Percentiles rank a stretch among this genome's conserved stretches.
Conservation (phyloP, 2,797 vertebrate species). For the Alfaro cultratus region DNA sequence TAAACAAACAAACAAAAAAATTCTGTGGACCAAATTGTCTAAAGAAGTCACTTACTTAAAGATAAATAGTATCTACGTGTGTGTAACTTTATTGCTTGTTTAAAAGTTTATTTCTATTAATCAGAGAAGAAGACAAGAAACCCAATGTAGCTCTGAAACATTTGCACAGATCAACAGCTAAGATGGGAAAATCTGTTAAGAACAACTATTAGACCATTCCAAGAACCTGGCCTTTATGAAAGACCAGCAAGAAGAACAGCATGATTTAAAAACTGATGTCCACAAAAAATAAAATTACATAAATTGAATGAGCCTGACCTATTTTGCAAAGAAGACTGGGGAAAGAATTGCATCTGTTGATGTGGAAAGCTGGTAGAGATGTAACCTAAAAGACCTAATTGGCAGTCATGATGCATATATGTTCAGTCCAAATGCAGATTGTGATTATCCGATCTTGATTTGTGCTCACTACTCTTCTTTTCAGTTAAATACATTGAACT, state of each 20-base stretch:
- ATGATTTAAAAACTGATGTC: not conserved
- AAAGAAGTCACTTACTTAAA: not conserved
- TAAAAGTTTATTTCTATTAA: not conserved
- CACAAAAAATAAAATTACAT: not conserved
- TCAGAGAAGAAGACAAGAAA: not conserved
- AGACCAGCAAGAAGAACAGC: not conserved
- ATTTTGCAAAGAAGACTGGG: not conserved
- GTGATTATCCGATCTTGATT: not conserved
- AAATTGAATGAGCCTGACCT: not conserved
- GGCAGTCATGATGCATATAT: not conserved
- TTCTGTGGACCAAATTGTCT: not conserved
- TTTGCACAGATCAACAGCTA: not conserved
- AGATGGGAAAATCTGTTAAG: not conserved
- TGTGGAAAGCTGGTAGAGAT: not conserved
- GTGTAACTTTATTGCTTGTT: not conserved
- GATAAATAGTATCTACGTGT: not conserved
- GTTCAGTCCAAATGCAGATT: not conserved
- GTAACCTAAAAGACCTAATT: not conserved
- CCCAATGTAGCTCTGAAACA: not conserved
- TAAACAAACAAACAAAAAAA: not conserved
- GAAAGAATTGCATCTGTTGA: not conserved
- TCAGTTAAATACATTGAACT: not conserved
- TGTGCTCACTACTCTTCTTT: not conserved
- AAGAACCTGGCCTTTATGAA: not conserved
- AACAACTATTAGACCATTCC: not conserved